Percentiles rank a stretch among this genome's conserved stretches.
Conservation (phyloP, 2,797 vertebrate genomes). For the Arctocebus calabarensis region DNA sequence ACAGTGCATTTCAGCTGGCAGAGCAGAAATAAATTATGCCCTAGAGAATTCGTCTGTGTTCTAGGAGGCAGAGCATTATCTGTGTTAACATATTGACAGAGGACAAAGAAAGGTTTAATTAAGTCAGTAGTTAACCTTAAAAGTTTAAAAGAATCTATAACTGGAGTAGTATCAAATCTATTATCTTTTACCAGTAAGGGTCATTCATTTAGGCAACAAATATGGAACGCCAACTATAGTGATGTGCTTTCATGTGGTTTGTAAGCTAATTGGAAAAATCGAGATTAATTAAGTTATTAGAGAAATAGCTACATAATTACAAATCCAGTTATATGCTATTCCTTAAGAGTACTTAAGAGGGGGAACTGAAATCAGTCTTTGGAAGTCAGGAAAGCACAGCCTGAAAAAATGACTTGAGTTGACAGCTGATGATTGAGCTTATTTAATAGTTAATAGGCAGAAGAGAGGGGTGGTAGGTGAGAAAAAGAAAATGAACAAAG, state of each 20-base stretch:
- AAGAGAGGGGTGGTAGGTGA: rapidly evolving
- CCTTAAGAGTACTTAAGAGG: background rate
- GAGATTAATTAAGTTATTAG: background rate
- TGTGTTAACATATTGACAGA: slow-evolving; percentile 79
- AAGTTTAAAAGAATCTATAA: slow-evolving; percentile 54
- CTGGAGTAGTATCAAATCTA: background rate
- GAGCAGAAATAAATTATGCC: slow-evolving; percentile 77
- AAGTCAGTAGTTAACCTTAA: slow-evolving; percentile 72
- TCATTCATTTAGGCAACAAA: slow-evolving; percentile 1
- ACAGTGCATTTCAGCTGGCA: slow-evolving; percentile 81
- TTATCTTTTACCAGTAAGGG: background rate
- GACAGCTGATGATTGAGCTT: background rate
- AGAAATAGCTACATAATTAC: background rate
- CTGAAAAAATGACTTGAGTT: background rate
- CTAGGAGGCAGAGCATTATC: slow-evolving; percentile 76
- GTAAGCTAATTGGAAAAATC: background rate
- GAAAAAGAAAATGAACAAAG: too few species aligned
- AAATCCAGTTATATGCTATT: background rate
- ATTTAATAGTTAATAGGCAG: background rate
- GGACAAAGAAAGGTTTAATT: slow-evolving; percentile 84
- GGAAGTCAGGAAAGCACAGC: background rate
- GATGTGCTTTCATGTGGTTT: background rate
- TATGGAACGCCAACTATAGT: background rate
- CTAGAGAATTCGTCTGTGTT: slow-evolving; percentile 76
- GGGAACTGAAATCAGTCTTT: background rate